These are phyloP conservation scores for Augochlorella aurata DNA, from an alignment of 2,888 invertebrate species.

Conservation along the genomic window DNA sequence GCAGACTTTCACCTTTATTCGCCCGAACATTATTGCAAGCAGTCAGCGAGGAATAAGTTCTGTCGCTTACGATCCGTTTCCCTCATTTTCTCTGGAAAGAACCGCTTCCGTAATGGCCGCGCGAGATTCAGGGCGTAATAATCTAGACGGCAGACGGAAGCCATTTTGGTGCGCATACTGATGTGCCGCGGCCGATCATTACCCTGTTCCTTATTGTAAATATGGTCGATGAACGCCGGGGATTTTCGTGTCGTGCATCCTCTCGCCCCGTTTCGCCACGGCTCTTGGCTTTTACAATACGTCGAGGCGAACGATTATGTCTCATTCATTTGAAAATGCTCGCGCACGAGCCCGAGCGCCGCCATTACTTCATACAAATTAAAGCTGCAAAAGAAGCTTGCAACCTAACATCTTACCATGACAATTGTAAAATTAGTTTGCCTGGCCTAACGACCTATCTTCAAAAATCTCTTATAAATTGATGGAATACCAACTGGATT, in stretches of 20 bases:
- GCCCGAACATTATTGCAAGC: background rate
- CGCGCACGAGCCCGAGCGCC: constrained; percentile 18
- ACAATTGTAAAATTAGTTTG: background rate
- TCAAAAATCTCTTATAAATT: too few species aligned
- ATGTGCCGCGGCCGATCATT: constrained; percentile 48
- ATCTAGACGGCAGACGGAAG: constrained; percentile 57
- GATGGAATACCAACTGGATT: too few species aligned
- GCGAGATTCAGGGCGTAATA: constrained; percentile 49
- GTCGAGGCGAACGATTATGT: constrained; percentile 49
- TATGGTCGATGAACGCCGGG: constrained; percentile 44
- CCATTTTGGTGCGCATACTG: constrained; percentile 53
- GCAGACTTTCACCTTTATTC: constrained; percentile 20
- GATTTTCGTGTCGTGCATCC: constrained; percentile 47
- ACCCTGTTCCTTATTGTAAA: constrained; percentile 50
- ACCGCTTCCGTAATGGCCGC: constrained; percentile 49
- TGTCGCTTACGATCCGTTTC: constrained; percentile 36
- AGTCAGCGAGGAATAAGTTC: constrained; percentile 14
- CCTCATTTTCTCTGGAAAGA: constrained; percentile 25
- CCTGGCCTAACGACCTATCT: background rate
- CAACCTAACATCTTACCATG: too few species aligned
- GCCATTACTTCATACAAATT: constrained; percentile 28
- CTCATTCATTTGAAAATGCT: constrained; percentile 49
- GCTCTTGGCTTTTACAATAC: constrained; percentile 57
- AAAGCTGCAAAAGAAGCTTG: background rate
- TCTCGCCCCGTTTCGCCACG: constrained; percentile 45